phyloP scores from a whole-genome alignment of 2,888 invertebrate species.

The Folsomia candida region DNA sequence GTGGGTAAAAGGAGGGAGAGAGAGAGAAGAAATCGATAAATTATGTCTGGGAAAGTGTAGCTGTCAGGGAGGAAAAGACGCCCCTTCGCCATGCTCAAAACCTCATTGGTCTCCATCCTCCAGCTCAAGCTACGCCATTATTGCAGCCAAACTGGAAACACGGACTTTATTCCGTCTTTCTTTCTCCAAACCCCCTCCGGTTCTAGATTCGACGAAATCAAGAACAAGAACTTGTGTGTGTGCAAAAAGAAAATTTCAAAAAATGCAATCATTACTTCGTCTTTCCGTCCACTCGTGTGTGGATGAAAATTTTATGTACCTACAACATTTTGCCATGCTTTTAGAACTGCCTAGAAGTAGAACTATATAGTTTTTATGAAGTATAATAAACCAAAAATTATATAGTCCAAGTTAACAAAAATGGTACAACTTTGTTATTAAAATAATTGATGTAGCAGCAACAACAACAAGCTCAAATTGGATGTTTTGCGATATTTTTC shows the following conservation, averaged over 20 bases:
- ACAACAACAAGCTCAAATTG: neutral
- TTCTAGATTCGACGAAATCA: neutral
- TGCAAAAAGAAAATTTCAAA: neutral
- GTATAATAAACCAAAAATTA: neutral
- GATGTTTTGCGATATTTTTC: too few species aligned
- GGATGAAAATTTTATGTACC: neutral
- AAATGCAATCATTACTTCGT: neutral
- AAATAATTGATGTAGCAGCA: neutral
- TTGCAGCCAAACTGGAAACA: too few species aligned
- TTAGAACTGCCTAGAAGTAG: too few species aligned
- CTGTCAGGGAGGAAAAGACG: neutral
- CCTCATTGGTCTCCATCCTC: neutral
- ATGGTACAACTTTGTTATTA: constrained; percentile 3
- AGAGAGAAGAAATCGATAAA: neutral
- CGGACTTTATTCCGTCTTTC: too few species aligned
- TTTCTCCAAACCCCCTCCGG: neutral
- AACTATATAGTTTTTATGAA: neutral
- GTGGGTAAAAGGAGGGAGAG: neutral
- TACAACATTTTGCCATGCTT: neutral
- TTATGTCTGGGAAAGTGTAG: neutral
- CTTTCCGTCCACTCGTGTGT: neutral
- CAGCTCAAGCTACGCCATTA: neutral
- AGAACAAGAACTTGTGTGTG: neutral
- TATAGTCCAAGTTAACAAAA: neutral
- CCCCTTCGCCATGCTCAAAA: neutral